Percentiles rank a stretch among this genome's conserved stretches.
Evolutionary conservation across 2,888 invertebrate genomes (phyloP).

Genomic region (Trissolcus brochymenae): DNA sequence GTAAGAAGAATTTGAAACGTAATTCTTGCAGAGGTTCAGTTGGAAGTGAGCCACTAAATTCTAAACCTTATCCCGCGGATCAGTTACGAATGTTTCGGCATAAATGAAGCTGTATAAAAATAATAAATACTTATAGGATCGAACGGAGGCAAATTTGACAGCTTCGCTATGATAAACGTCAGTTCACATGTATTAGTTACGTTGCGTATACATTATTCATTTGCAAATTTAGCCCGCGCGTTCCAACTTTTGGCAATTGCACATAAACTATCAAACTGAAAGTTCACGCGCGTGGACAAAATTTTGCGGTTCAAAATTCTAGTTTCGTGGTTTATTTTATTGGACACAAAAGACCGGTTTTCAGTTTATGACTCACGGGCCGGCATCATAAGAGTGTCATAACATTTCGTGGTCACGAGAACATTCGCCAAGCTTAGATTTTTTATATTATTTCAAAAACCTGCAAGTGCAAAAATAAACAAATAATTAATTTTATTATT

Average conservation of each 20-base stretch:
- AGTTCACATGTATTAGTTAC: conserved; percentile 17
- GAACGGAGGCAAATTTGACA: conserved; percentile 16
- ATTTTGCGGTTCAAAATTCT: conserved; percentile 23
- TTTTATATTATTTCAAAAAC: conserved; percentile 20
- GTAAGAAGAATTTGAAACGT: conserved; percentile 36
- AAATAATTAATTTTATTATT: too few species aligned
- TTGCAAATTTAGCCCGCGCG: conserved; percentile 5
- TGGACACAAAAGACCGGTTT: conserved; percentile 38
- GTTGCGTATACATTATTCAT: conserved; percentile 21
- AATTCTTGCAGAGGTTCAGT: conserved; percentile 37
- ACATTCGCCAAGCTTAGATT: conserved; percentile 15
- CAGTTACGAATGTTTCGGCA: conserved; percentile 21
- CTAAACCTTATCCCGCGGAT: conserved; percentile 41
- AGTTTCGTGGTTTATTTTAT: conserved; percentile 43
- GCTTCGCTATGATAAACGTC: conserved; percentile 10
- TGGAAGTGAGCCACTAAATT: conserved; percentile 43
- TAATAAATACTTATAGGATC: conserved; percentile 26
- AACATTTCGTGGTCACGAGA: conserved; percentile 45
- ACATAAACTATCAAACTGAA: conserved; percentile 19
- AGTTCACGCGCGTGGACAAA: conserved; percentile 28
- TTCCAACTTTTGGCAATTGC: conserved; percentile 15
- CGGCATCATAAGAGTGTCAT: conserved; percentile 35
- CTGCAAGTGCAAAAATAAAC: conserved; percentile 1
- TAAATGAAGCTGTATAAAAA: conserved; percentile 28
- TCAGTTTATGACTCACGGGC: conserved; percentile 35